phyloP scores from a whole-genome alignment of 2,113 vertebrate species.

The Rhagologus leucostigma region DNA sequence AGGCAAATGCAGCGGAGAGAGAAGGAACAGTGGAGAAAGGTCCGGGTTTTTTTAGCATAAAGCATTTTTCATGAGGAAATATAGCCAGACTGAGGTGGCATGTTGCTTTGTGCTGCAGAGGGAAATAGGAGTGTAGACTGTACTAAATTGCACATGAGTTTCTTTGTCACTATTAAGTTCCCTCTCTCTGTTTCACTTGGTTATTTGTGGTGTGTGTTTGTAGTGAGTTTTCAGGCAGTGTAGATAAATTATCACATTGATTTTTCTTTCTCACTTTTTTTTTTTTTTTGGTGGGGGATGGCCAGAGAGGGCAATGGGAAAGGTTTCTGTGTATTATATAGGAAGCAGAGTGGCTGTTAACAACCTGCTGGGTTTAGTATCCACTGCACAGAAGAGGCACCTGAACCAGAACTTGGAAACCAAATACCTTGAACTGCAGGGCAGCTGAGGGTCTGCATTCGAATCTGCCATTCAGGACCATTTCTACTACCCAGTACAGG shows the following conservation, averaged over 20 bases:
- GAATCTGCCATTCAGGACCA: neutral
- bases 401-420: neutral
- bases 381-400: neutral
- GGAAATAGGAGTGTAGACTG: neutral
- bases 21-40: neutral
- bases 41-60: neutral
- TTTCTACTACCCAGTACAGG: neutral
- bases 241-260: constrained; percentile 24
- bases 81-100: neutral
- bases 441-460: neutral
- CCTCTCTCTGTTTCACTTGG: neutral
- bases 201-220: neutral
- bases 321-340: neutral
- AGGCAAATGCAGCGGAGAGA: neutral
- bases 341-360: neutral
- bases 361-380: neutral
- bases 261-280: constrained; percentile 27
- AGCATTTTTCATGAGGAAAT: neutral
- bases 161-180: neutral
- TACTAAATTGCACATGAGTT: neutral
- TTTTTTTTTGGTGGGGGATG: neutral
- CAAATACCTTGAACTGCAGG: neutral
- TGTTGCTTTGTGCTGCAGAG: neutral
- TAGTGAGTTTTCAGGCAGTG: neutral
- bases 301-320: neutral